A percentile compares a stretch with the other conserved stretches of the same genome.
Evolutionary conservation across 2,797 vertebrate genomes (phyloP).

Genomic region (Rhinophrynus dorsalis): DNA sequence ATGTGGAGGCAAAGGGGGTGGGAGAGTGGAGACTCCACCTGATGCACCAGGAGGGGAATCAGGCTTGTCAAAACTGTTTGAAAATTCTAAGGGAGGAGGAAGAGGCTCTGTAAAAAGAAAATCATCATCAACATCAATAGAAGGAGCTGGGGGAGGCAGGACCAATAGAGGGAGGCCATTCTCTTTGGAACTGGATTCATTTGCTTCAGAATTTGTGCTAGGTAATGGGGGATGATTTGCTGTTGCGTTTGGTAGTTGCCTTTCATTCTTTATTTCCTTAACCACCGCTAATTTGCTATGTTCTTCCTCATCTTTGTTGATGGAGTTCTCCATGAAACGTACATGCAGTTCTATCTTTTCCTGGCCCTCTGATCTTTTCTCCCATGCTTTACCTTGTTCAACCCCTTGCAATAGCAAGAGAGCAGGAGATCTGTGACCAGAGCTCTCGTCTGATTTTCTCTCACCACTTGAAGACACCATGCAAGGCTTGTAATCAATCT

Average conservation of each 20-base stretch:
- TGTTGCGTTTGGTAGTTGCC: slow-evolving; percentile 26
- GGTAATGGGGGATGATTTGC: slow-evolving; percentile 31
- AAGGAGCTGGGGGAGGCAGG: slow-evolving; percentile 86
- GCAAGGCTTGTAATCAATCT: slow-evolving; percentile 48
- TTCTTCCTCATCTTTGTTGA: slow-evolving; percentile 42
- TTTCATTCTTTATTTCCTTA: slow-evolving; percentile 48
- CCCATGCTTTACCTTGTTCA: slow-evolving; percentile 64
- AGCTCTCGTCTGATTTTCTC: slow-evolving; percentile 39
- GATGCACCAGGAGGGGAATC: slow-evolving; percentile 59
- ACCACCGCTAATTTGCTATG: background rate
- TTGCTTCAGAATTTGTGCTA: slow-evolving; percentile 31
- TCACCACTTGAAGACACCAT: slow-evolving; percentile 34
- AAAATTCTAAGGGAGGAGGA: slow-evolving; percentile 87
- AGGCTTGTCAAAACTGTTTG: slow-evolving; percentile 85
- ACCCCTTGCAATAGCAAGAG: slow-evolving; percentile 40
- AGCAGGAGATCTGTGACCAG: slow-evolving; percentile 41
- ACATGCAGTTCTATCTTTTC: slow-evolving; percentile 73
- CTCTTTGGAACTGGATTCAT: slow-evolving; percentile 56
- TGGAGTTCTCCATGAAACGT: slow-evolving; percentile 62
- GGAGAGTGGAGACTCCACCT: slow-evolving; percentile 57
- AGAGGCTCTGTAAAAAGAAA: slow-evolving; percentile 87
- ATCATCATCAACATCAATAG: slow-evolving; percentile 86
- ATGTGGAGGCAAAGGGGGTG: slow-evolving; percentile 63
- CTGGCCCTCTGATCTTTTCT: slow-evolving; percentile 66
- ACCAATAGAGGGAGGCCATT: slow-evolving; percentile 78